phyloP scores from a whole-genome alignment of 2,888 invertebrate species.

The Laothoe populi region DNA sequence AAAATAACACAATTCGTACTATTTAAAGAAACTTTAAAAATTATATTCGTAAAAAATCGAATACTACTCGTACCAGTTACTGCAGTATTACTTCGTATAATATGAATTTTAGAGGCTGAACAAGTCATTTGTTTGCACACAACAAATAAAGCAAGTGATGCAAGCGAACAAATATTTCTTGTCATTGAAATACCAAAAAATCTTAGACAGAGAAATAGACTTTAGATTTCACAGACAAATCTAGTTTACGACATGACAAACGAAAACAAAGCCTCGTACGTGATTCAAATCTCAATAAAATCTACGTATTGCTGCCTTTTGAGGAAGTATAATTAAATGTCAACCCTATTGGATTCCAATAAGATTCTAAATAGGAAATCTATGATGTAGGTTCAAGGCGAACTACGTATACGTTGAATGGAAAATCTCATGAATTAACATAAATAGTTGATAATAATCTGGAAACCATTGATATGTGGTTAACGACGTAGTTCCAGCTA shows the following conservation, averaged over 20 bases:
- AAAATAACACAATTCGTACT: too few species aligned
- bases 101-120: not conserved
- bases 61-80: too few species aligned
- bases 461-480: slow-evolving; percentile 13
- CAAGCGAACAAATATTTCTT: slow-evolving; percentile 2
- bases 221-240: slow-evolving; percentile 25
- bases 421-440: slow-evolving; percentile 31
- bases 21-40: too few species aligned
- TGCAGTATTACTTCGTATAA: too few species aligned
- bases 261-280: slow-evolving; percentile 31
- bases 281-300: slow-evolving; percentile 30
- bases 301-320: not conserved
- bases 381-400: slow-evolving; percentile 26
- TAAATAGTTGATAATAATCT: slow-evolving; percentile 18
- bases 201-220: too few species aligned
- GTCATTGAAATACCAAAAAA: slow-evolving; percentile 21
- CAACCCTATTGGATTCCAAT: not conserved
- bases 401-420: slow-evolving; percentile 20
- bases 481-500: slow-evolving; percentile 8
- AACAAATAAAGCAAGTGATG: slow-evolving; percentile 1
- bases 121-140: not conserved
- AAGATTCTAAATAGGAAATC: slow-evolving; percentile 8
- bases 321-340: not conserved
- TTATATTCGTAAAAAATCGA: too few species aligned
- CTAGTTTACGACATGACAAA: slow-evolving; percentile 31